Evolutionary conservation across 1,140 invertebrate species (phyloP), one percentile per base, ranked within the genome.

Genomic region (Lamellibrachia luymesi): DNA sequence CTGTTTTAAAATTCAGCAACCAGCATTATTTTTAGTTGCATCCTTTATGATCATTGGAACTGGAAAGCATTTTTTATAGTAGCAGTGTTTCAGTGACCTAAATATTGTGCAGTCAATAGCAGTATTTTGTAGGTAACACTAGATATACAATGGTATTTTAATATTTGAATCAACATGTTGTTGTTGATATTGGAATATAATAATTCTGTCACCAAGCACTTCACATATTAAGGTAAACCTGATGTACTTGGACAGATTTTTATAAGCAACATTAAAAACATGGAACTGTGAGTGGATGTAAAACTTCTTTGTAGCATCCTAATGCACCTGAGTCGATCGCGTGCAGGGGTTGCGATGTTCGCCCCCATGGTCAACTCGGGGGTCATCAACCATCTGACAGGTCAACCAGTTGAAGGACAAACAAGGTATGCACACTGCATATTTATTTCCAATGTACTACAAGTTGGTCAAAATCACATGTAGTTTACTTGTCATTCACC

Each of bases 321-420:
- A 22, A 96, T 97, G 51, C 97, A 97, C 94, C 94, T 97, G 51
- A 97, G 96, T 92, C 95, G 97, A 93, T 96, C 95, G 38, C 95
- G 96, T 52, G 96, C 97, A 51, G 95, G 96, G 52, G 96, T 97
- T 2, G 92, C 95, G n/a, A 97, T 97, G 94, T 97, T 97, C 95
- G 97, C 97, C 50, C 97, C 97, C 2, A 96, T 97, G 92, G 94
- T 96, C 13, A 93, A 96, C 0, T 96, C 96, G 94, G 97, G 97
- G 94, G 96, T 97, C 50, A 95, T 97, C 22, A 95, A 97, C 95
- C 97, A 97, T 95, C 94, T 95, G 0, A 97, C 96, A 93, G 97
- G 95, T 94, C 95, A 93, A 90, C 95, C 93, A 8, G 94, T 95
- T 94, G 94, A 95, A 93, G 92, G 90, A n/a, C 92, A 93, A 93